Base-by-base conservation (phyloP, 2,797 vertebrate genomes). In the Cossypha dichroa region DNA sequence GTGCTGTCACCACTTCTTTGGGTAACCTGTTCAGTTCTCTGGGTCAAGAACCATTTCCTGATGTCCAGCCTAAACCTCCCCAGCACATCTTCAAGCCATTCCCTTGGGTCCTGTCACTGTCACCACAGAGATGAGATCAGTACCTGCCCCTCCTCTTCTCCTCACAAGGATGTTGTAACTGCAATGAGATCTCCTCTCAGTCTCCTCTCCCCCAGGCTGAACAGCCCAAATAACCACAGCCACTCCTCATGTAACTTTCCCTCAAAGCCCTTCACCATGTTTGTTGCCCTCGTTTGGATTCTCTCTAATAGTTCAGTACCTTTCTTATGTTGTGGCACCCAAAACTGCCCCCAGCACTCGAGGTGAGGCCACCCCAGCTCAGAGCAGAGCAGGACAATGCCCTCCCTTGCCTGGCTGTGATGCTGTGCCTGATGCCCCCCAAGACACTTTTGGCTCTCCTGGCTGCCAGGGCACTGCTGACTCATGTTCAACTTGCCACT, bases 341-440 rank as follows among this genome's bases (percentile, higher is more conserved):
- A 51, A 4, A 38, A 3, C 38, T 38, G 15, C 3, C 8, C 38
- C 15, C 45, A 23, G n/a, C 6, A 28, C 28, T 52, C 0, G 1
- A 45, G 10, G 4, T 51, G n/a, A n/a, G 26, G 43, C 4, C 0
- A 0, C 6, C 11, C n/a, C 60, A 49, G 25, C 0, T 0, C 41
- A 73, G 43, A 56, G 36, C 81, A 85, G 52, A 85, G 8, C 1
- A 0, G 46, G 46, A 48, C 46, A 48, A 48, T 48, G 7, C 34
- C 34, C 34, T 34, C 34, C 34, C 45, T 45, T 59, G 18, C 38
- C n/a, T 0, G 0, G n/a, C 38, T 45, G 62, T 0, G 0, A n/a
- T 51, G 54, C 18, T 49, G 22, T 19, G 10, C 10, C 38, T 51
- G 38, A 23, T 59, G 28, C 8, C 0, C 29, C 13, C 5, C 28